A percentile compares a stretch with the other conserved stretches of the same genome.
phyloP scores from a whole-genome alignment of 2,797 vertebrate species.

The Sciaenops ocellatus region DNA sequence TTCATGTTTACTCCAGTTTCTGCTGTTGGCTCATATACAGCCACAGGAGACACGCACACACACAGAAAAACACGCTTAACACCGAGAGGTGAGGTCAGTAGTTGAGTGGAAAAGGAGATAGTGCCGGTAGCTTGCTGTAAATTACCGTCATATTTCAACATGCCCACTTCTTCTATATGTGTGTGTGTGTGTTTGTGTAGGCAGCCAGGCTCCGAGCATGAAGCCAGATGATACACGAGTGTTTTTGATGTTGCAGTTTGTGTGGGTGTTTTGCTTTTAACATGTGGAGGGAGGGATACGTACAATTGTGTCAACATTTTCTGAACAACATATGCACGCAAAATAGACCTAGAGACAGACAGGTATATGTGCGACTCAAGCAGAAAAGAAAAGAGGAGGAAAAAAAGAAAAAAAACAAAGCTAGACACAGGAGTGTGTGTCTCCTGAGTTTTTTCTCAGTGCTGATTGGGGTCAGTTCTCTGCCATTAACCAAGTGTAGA shows the following conservation, averaged over 20 bases:
- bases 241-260: conserved; percentile 53
- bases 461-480: conserved; percentile 74
- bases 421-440: conserved; percentile 18
- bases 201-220: conserved; percentile 21
- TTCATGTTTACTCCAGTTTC: background rate
- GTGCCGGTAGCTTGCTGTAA: conserved; percentile 46
- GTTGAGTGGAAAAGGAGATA: conserved; percentile 30
- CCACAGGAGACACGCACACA: background rate
- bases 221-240: conserved; percentile 46
- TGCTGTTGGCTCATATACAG: background rate
- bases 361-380: background rate
- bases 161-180: conserved; percentile 34
- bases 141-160: conserved; percentile 65
- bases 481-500: conserved; percentile 71
- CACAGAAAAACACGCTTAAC: conserved; percentile 16
- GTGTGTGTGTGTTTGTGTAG: conserved; percentile 39
- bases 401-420: background rate
- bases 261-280: conserved; percentile 65
- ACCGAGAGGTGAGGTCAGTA: conserved; percentile 40
- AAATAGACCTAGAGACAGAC: background rate
- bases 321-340: background rate
- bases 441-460: conserved; percentile 35
- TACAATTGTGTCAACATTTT: conserved; percentile 33
- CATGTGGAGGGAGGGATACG: conserved; percentile 13
- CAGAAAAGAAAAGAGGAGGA: background rate